These are phyloP conservation scores for Elachura formosa DNA, from an alignment of 2,113 vertebrate genomes.

Conservation along the genomic window DNA sequence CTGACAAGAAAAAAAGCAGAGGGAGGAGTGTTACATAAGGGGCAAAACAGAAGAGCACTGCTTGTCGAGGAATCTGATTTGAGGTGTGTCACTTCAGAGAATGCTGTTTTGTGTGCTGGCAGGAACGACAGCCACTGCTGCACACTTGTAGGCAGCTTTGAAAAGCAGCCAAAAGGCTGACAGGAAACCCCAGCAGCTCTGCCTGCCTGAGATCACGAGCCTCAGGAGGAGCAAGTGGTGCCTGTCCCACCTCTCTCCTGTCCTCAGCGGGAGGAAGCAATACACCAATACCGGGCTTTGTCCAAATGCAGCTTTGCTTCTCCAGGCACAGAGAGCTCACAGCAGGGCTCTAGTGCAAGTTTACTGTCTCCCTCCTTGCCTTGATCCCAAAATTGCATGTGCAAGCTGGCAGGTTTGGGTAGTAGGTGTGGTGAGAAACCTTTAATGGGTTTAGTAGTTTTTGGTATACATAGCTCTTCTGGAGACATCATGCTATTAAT, in stretches of 20 bases:
- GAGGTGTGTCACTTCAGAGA: background rate
- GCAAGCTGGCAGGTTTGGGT: background rate
- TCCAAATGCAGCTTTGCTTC: background rate
- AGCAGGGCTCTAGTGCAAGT: background rate
- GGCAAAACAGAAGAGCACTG: background rate
- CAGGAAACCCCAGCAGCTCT: conserved; percentile 37
- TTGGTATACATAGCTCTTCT: background rate
- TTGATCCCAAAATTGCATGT: background rate
- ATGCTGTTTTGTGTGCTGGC: background rate
- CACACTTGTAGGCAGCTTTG: conserved; percentile 7
- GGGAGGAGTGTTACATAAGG: conserved; percentile 53
- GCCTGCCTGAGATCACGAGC: background rate
- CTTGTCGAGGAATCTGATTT: conserved; percentile 34
- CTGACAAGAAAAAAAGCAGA: background rate
- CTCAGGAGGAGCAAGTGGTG: background rate
- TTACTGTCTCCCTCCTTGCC: background rate
- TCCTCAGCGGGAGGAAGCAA: background rate
- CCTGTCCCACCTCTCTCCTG: background rate
- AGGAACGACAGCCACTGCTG: background rate
- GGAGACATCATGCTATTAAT: background rate
- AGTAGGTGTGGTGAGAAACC: conserved; percentile 13
- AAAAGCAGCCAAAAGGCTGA: conserved; percentile 14
- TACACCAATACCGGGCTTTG: background rate
- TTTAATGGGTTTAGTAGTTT: background rate
- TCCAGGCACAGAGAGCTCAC: background rate